These are phyloP conservation scores for Margarornis squamiger DNA, from an alignment of 2,797 vertebrate species.

Conservation along the genomic window DNA sequence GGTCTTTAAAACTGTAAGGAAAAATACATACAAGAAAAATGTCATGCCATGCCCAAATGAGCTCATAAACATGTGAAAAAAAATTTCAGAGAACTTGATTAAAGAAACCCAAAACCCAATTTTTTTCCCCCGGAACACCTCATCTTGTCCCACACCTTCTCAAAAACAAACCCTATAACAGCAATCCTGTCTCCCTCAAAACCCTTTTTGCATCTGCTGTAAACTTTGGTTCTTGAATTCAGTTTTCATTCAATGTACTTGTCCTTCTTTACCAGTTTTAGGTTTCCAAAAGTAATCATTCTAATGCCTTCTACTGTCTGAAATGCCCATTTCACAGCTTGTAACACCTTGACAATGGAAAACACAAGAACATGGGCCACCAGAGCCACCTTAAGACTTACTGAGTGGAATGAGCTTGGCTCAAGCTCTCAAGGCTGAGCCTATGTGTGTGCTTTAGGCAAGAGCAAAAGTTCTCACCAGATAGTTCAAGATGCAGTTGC, in stretches of 20 bases:
- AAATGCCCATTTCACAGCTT: not conserved
- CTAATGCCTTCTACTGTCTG: not conserved
- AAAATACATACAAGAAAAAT: not conserved
- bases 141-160: not conserved
- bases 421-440: not conserved
- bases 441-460: not conserved
- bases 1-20: conserved; percentile 86
- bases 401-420: not conserved
- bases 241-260: not conserved
- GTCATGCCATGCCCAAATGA: not conserved
- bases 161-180: not conserved
- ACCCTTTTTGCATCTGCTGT: not conserved
- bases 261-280: not conserved
- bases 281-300: not conserved
- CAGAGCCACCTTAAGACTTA: not conserved
- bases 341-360: not conserved
- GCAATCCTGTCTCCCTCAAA: not conserved
- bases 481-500: not conserved
- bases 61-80: not conserved
- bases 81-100: not conserved
- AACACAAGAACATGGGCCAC: not conserved
- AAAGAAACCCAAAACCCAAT: not conserved
- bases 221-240: not conserved
- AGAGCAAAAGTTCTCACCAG: not conserved
- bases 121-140: not conserved